These are phyloP conservation scores for Galerucella calmariensis DNA, from an alignment of 2,888 invertebrate genomes.

Conservation along the genomic window DNA sequence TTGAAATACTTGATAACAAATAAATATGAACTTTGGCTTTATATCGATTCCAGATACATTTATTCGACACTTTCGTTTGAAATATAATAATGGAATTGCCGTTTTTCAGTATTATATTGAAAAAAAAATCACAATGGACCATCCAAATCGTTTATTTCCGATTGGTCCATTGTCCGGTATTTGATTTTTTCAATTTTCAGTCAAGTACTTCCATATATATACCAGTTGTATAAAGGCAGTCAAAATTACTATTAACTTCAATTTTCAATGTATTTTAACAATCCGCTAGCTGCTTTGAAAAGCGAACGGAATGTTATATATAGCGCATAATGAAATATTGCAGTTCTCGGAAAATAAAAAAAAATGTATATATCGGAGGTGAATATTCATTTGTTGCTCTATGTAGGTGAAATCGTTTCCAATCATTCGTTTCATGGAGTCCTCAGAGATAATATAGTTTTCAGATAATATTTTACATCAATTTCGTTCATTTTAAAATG, in stretches of 20 bases:
- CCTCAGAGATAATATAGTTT: not conserved
- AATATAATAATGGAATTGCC: not conserved
- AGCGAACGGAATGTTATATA: not conserved
- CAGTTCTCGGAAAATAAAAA: not conserved
- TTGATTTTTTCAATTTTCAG: slow-evolving; percentile 9
- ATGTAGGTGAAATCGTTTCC: too few species aligned
- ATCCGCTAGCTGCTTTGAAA: not conserved
- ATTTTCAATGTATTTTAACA: slow-evolving; percentile 6
- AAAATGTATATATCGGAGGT: not conserved
- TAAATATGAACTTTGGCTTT: not conserved
- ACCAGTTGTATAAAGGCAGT: not conserved
- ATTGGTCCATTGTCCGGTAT: slow-evolving; percentile 2
- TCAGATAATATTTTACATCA: not conserved
- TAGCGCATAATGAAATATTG: not conserved
- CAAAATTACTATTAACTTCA: slow-evolving; percentile 3
- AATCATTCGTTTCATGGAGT: not conserved
- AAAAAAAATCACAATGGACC: slow-evolving; percentile 15
- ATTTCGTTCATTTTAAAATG: too few species aligned
- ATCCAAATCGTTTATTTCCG: slow-evolving; percentile 9
- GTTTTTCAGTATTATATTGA: not conserved
- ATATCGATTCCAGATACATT: slow-evolving; percentile 15
- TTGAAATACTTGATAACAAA: too few species aligned
- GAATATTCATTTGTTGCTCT: not conserved
- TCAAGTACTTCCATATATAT: not conserved
- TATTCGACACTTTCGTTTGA: not conserved